These are phyloP conservation scores for Oryzias curvinotus DNA, from an alignment of 2,113 vertebrate genomes.

Conservation along the genomic window DNA sequence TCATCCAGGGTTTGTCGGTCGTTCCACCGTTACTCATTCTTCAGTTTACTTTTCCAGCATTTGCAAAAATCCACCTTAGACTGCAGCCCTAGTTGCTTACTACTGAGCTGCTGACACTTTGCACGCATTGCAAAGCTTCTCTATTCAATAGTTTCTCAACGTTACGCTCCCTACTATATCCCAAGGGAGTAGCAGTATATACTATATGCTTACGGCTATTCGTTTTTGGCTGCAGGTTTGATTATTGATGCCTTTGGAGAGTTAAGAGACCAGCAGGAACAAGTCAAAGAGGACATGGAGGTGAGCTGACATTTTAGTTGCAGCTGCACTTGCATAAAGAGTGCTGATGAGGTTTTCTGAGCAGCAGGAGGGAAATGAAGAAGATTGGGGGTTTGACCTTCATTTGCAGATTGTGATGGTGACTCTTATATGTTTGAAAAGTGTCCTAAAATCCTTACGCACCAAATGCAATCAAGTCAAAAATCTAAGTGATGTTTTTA, in stretches of 20 bases:
- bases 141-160: background rate
- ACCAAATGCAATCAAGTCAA: background rate
- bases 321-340: background rate
- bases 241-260: constrained; percentile 99
- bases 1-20: constrained; percentile 88
- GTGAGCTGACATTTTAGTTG: constrained; percentile 69
- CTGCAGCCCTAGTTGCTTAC: background rate
- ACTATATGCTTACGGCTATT: background rate
- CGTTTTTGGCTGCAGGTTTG: constrained; percentile 80
- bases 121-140: background rate
- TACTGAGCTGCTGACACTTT: too few species aligned
- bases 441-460: too few species aligned
- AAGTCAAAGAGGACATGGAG: constrained; percentile 99
- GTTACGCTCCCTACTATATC: background rate
- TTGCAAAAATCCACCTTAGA: background rate
- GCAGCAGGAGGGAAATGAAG: background rate
- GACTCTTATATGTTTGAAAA: background rate
- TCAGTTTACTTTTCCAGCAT: background rate
- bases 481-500: background rate
- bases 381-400: background rate
- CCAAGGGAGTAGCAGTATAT: background rate
- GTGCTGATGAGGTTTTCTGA: background rate
- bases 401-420: background rate
- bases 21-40: too few species aligned
- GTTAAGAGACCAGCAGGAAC: constrained; percentile 97